Evolutionary conservation across 1,140 invertebrate genomes (phyloP).

Genomic region (Atta colombica): DNA sequence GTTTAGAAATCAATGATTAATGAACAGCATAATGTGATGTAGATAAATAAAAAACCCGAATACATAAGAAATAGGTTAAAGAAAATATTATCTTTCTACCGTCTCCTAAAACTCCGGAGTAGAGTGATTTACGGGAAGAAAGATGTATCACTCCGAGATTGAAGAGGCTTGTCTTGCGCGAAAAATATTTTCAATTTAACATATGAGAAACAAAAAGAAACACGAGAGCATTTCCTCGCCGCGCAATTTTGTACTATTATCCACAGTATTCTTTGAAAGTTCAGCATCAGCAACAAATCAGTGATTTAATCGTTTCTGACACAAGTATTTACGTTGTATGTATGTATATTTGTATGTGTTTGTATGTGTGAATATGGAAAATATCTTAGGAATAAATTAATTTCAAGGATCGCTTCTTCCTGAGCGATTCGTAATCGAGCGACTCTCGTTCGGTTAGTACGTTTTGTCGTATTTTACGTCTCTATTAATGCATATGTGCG

Average conservation of each 20-base stretch:
- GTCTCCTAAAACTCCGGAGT: not conserved
- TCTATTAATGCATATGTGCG: slow-evolving; percentile 28
- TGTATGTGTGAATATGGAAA: slow-evolving; percentile 60
- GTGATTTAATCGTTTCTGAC: slow-evolving; percentile 63
- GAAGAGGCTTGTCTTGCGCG: slow-evolving; percentile 39
- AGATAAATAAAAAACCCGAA: not conserved
- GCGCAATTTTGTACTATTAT: slow-evolving; percentile 56
- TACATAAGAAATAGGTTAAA: not conserved
- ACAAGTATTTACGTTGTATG: not conserved
- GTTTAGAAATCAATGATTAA: slow-evolving; percentile 5
- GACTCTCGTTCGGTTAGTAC: slow-evolving; percentile 10
- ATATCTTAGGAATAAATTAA: slow-evolving; percentile 66
- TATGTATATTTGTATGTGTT: not conserved
- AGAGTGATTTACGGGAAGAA: slow-evolving; percentile 29
- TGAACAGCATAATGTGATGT: not conserved
- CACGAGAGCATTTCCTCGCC: not conserved
- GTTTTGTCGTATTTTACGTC: slow-evolving; percentile 52
- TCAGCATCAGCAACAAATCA: slow-evolving; percentile 26
- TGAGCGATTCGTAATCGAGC: slow-evolving; percentile 21
- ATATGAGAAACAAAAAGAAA: slow-evolving; percentile 1
- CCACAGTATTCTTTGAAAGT: slow-evolving; percentile 32
- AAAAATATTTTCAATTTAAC: slow-evolving; percentile 58
- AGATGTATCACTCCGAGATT: slow-evolving; percentile 35
- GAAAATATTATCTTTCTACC: not conserved
- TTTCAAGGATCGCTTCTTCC: slow-evolving; percentile 45